Base-by-base conservation (phyloP, 2,888 invertebrate species). In the Isoperla grammatica region DNA sequence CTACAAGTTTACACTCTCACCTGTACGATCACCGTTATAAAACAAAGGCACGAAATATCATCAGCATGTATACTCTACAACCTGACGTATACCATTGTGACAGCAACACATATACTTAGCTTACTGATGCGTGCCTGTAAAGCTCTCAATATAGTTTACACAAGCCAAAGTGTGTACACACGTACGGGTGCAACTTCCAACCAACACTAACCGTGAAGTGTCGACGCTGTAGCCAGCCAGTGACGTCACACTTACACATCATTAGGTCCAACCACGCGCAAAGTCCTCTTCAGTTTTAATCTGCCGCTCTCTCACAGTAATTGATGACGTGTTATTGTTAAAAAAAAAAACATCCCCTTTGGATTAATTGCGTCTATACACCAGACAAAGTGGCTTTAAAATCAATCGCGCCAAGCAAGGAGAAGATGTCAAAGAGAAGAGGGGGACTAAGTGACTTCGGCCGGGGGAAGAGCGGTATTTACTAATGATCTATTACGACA, bases 301-400 rank as follows among this genome's bases (percentile, higher is more conserved):
- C 29, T 12, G 46, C 46, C 22, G 12, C 19, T 46, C 20, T 17
- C 46, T 12, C 22, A 22, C 15, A 29, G 49, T 29, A 29, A 39
- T 40, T 53, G 53, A 50, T 58, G 42, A 40, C 22, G 58, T 58
- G 49, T 20, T 23, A 12, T 23, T 46, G 57, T 17, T n/a, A n/a
- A n/a, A 37, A 37, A 48, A 60, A 56, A 60, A 60, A 39, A 35
- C 50, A 35, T 55, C 55, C 15, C 43, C 17, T 49, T 40, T 50
- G 49, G 15, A 49, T 60, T 56, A 60, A 60, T 60, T 60, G 56
- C 59, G 13, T 45, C 35, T 42, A 46, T 43, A 42, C 15, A 48
- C 56, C 40, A 35, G 46, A 56, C 56, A 55, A 60, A 60, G 60
- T 56, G 60, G 43, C 49, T 56, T 56, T 56, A 60, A 60, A 60